Evolutionary conservation across 2,888 invertebrate genomes (phyloP), one percentile per base, ranked within the genome.

Genomic region (Nezara viridula): DNA sequence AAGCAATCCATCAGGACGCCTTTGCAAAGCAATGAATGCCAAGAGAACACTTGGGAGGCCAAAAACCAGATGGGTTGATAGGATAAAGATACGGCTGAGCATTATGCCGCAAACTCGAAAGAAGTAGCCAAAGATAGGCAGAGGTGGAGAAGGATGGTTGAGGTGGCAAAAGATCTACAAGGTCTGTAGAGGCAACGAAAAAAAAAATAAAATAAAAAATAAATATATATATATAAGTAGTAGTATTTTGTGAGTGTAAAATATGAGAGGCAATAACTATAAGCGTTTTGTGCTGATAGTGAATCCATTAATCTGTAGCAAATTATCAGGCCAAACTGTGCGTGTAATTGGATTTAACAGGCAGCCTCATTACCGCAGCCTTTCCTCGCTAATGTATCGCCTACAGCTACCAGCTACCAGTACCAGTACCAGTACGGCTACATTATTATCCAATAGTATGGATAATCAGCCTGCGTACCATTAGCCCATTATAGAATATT

Each of bases 321-420:
- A 37, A 73, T 73, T 73, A 73, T 73, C 66, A 6, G 32, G 1
- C 19, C 37, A 73, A 73, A 73, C 66, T 73, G 66, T 21, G 66
- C 66, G 66, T 73, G 66, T 73, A 73, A 73, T 73, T 73, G 66
- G 66, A 73, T 73, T 73, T 73, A 60, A 37, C 66, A 73, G 37
- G 19, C 24, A 19, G 6, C 19, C 32, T 73, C 32, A 73, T 73
- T 73, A 37, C 16, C 7, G 19, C 27, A 32, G 19, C 16, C 21
- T 73, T 73, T 32, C 14, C 60, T 10, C 60, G 27, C 60, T 60
- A 60, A 73, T 73, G 37, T 73, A 73, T 37, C 37, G 16, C 37
- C 66, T 37, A 14, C 60, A 6, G 55, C 55, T 12, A 19, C 14
- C 50, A n/a, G n/a, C 55, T 55, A n/a, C 60, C 32, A 4, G 2